phyloP scores from a whole-genome alignment of 2,113 vertebrate species.

The Chiloscyllium plagiosum region DNA sequence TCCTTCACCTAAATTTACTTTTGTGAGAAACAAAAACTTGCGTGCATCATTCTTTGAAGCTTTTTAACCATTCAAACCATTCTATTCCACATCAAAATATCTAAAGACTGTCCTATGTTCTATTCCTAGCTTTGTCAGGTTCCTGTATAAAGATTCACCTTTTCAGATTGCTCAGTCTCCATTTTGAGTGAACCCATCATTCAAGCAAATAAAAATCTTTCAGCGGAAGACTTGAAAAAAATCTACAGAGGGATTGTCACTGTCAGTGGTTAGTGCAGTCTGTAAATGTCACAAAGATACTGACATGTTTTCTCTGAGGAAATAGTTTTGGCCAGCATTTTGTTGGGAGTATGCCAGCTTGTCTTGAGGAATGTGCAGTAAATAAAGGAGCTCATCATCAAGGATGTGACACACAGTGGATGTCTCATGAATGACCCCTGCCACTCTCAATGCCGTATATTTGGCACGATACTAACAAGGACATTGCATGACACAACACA shows the following conservation, averaged over 20 bases:
- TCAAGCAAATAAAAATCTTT: slow-evolving; percentile 13
- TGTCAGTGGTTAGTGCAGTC: slow-evolving; percentile 2
- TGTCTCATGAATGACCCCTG: slow-evolving; percentile 25
- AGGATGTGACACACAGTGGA: background rate
- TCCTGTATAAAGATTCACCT: background rate
- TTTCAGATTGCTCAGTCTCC: background rate
- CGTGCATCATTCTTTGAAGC: background rate
- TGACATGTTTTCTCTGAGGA: slow-evolving; percentile 30
- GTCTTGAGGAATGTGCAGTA: slow-evolving; percentile 22
- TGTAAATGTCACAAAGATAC: slow-evolving; percentile 29
- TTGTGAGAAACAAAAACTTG: background rate
- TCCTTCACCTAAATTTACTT: background rate
- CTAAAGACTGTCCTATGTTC: background rate
- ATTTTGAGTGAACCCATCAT: slow-evolving; percentile 27
- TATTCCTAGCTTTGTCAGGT: background rate
- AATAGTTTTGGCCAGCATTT: slow-evolving; percentile 15
- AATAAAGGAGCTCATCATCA: background rate
- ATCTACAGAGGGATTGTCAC: slow-evolving; percentile 19
- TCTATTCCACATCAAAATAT: background rate
- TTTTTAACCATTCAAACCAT: background rate
- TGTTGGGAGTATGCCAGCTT: slow-evolving; percentile 22
- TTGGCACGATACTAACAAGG: background rate
- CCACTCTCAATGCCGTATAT: slow-evolving; percentile 17
- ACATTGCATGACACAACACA: background rate
- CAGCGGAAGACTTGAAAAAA: background rate